Percentiles rank a stretch among this genome's conserved stretches.
Evolutionary conservation across 2,888 invertebrate genomes (phyloP).

Genomic region (Hesperia comma): DNA sequence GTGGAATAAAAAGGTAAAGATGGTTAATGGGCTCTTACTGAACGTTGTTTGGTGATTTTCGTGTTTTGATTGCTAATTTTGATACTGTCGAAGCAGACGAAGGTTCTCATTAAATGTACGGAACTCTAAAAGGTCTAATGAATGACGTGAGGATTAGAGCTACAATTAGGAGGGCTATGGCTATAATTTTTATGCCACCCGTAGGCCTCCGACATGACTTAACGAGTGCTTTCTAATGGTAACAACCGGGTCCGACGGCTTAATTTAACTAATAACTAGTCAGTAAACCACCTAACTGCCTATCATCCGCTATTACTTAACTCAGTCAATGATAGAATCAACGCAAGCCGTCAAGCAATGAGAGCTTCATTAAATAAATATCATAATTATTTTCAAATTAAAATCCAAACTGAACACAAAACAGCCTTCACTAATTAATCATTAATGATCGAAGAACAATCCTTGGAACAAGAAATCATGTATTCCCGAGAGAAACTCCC

Average conservation of each 20-base stretch:
- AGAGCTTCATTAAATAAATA: too few relatives aligned
- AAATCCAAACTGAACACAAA: not conserved
- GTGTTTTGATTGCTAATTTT: conserved; percentile 12
- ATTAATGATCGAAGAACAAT: not conserved
- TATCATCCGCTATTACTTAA: too few relatives aligned
- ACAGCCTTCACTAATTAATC: not conserved
- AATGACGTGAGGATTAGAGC: not conserved
- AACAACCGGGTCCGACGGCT: too few relatives aligned
- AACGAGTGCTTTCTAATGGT: too few relatives aligned
- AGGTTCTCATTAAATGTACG: not conserved
- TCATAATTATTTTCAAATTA: too few relatives aligned
- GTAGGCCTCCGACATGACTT: too few relatives aligned
- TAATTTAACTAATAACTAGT: too few relatives aligned
- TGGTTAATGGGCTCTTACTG: conserved; percentile 9
- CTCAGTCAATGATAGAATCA: too few relatives aligned
- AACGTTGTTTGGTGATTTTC: not conserved
- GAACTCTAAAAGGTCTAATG: not conserved
- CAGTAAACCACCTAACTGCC: too few relatives aligned
- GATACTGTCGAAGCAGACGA: not conserved
- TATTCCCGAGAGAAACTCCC: not conserved
- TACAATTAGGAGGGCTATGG: too few relatives aligned
- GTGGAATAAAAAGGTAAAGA: conserved; percentile 41
- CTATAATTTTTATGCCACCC: too few relatives aligned
- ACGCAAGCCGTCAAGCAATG: too few relatives aligned
- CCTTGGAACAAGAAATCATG: not conserved